phyloP scores from a whole-genome alignment of 2,797 vertebrate genomes.

The Podarcis lilfordi region DNA sequence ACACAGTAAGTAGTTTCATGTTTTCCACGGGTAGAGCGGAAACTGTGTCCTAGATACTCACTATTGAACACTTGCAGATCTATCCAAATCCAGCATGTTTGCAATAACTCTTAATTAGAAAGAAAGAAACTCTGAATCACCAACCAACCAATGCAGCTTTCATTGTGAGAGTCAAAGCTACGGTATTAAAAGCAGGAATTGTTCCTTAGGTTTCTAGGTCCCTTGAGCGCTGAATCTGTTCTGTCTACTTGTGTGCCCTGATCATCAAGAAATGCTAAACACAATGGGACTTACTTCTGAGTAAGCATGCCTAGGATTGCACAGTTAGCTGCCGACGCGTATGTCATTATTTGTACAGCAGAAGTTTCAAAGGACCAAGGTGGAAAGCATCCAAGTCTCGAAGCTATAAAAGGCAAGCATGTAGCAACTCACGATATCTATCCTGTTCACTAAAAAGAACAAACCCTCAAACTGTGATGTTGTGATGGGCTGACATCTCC shows the following conservation, averaged over 20 bases:
- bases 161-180: neutral
- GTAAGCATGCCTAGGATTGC: neutral
- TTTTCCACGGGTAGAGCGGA: neutral
- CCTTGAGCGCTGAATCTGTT: neutral
- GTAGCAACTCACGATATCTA: neutral
- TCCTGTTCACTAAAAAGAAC: neutral
- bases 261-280: neutral
- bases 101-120: slow-evolving; percentile 39
- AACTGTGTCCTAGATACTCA: neutral
- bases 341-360: neutral
- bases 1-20: neutral
- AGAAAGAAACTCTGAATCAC: neutral
- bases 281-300: neutral
- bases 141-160: neutral
- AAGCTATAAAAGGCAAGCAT: neutral
- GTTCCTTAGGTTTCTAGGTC: neutral
- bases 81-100: slow-evolving; percentile 12
- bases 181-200: slow-evolving; percentile 16
- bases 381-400: neutral
- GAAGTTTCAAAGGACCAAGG: neutral
- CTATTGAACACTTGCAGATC: slow-evolving; percentile 10
- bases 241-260: neutral
- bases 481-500: neutral
- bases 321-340: neutral
- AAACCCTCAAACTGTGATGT: neutral